Evolutionary conservation across 2,113 vertebrate species (phyloP).

Genomic region (Salminus brasiliensis): DNA sequence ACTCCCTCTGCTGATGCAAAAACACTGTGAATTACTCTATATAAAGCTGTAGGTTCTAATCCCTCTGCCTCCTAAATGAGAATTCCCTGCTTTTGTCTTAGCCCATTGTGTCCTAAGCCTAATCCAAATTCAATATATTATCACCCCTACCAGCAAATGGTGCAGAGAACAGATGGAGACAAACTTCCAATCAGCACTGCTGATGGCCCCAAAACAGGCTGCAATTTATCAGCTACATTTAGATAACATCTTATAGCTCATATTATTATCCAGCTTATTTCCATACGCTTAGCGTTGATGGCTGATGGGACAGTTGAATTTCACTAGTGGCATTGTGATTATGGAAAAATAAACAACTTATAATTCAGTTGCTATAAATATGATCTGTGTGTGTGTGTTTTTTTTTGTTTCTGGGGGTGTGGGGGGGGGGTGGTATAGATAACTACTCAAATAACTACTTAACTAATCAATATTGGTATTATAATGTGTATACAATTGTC

Average conservation of each 20-base stretch:
- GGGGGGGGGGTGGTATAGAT: neutral
- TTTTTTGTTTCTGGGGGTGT: too few relatives aligned
- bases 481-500: too few relatives aligned
- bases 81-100: constrained; percentile 20
- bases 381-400: too few relatives aligned
- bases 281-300: neutral
- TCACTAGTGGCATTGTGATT: neutral
- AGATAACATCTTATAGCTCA: constrained; percentile 13
- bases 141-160: constrained; percentile 56
- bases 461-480: too few relatives aligned
- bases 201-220: constrained; percentile 51
- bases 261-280: constrained; percentile 14
- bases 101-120: constrained; percentile 23
- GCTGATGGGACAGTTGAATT: constrained; percentile 14
- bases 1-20: neutral
- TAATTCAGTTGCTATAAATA: neutral
- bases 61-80: constrained; percentile 24
- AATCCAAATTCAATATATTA: constrained; percentile 62
- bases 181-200: constrained; percentile 41
- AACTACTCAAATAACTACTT: too few relatives aligned
- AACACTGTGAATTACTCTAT: constrained; percentile 17
- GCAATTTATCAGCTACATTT: constrained; percentile 14
- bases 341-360: constrained; percentile 8
- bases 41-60: constrained; percentile 40
- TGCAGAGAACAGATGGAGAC: neutral